Evolutionary conservation across 2,113 vertebrate species (phyloP).

Genomic region (Leptosomus discolor): DNA sequence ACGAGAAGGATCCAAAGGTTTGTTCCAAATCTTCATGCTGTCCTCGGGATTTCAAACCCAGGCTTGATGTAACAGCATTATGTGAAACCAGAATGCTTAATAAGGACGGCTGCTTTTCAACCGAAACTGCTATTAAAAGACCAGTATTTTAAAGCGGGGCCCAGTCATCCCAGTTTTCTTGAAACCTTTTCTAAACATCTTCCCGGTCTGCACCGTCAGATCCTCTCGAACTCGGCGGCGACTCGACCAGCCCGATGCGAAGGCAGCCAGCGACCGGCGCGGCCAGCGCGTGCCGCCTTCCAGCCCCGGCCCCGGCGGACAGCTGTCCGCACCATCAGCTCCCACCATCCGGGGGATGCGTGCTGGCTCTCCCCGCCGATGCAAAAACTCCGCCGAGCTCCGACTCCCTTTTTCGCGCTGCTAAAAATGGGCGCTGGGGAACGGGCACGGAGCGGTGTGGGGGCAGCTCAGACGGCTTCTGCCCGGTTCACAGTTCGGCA

Average conservation of each 20-base stretch:
- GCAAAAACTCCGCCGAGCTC: not conserved
- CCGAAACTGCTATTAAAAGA: not conserved
- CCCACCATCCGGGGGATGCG: not conserved
- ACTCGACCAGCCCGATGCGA: fast-evolving
- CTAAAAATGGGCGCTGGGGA: slow-evolving; percentile 38
- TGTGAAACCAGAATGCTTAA: not conserved
- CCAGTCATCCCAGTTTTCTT: not conserved
- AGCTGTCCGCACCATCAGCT: slow-evolving; percentile 1
- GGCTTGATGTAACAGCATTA: not conserved
- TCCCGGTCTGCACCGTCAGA: not conserved
- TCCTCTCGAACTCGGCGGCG: fast-evolving
- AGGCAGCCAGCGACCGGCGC: not conserved
- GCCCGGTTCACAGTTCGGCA: not conserved
- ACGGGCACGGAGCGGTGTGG: not conserved
- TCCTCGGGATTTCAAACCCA: not conserved
- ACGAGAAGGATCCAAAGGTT: slow-evolving; percentile 42
- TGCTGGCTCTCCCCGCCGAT: not conserved
- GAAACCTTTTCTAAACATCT: not conserved
- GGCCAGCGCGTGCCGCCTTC: no score
- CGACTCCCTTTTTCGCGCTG: not conserved
- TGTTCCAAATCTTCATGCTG: not conserved
- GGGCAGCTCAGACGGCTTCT: slow-evolving; percentile 37
- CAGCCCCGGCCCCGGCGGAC: not conserved
- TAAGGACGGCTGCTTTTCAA: not conserved
- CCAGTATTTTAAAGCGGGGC: not conserved